A percentile compares a stretch with the other conserved stretches of the same genome.
Evolutionary conservation across 2,113 vertebrate genomes (phyloP).

Genomic region (Nymphicus hollandicus): DNA sequence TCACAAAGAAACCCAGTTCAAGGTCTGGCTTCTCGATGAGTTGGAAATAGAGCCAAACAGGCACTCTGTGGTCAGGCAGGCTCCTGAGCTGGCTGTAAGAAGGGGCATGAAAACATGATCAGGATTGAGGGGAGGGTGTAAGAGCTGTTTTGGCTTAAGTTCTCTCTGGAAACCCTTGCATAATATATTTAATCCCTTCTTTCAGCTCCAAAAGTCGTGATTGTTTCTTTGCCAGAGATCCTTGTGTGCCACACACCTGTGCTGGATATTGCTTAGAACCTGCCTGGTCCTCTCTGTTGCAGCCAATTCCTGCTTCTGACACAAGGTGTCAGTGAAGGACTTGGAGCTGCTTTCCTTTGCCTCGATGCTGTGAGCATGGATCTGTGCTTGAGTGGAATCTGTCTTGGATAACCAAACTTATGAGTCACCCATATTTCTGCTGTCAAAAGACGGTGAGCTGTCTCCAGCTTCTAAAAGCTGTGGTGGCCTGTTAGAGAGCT

Average conservation of each 20-base stretch:
- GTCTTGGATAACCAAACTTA: background rate
- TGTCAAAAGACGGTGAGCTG: background rate
- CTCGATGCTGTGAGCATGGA: background rate
- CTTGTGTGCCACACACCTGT: too few relatives aligned
- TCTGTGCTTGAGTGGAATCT: background rate
- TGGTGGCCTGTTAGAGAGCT: background rate
- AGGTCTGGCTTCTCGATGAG: background rate
- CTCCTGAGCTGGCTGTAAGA: background rate
- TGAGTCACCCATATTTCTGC: background rate
- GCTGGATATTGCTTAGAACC: background rate
- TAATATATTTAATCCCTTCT: background rate
- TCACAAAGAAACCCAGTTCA: background rate
- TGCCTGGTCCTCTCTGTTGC: background rate
- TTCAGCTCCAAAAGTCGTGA: background rate
- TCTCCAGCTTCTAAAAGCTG: background rate
- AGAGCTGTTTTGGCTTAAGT: background rate
- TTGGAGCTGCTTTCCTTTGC: background rate
- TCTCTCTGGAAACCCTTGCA: background rate
- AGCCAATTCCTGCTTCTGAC: slow-evolving; percentile 29
- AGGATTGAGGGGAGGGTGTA: background rate
- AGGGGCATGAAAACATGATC: background rate
- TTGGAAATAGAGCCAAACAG: background rate
- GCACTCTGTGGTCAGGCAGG: background rate
- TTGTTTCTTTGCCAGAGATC: background rate
- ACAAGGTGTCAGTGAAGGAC: slow-evolving; percentile 55